Base-by-base conservation (phyloP, 2,113 vertebrate species). In the Craseonycteris thonglongyai region DNA sequence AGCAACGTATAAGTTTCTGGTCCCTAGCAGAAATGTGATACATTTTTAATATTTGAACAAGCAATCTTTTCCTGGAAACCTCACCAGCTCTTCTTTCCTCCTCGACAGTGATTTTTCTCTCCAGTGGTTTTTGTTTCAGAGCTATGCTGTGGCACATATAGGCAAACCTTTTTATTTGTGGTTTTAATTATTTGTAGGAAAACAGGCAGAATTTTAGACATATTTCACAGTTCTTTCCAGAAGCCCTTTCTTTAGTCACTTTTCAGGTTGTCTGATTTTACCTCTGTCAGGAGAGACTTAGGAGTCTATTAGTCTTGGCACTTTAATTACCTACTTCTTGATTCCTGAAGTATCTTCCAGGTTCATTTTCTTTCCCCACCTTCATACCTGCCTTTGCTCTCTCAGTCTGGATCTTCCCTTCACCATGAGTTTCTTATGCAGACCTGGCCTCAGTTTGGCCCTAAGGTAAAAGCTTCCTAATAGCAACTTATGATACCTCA, bases 161-260 rank as follows among this genome's bases (percentile, higher is more conserved):
- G 24, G 14, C 47, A 87, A 19, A 11, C n/a, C 82, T 81, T 69
- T 16, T 92, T 85, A 38, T 83, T 88, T 94, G 92, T 94, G 49
- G 3, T 80, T 87, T 89, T 89, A 71, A 69, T 91, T 82, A 92
- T 59, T 96, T 94, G 33, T 33, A 74, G 49, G 69, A 90, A 69
- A 71, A 33, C 21, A 84, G 33, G 49, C 24, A 71, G 72, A 83
- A 75, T 65, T 93, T 95, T 80, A 90, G 47, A 26, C 28, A 15
- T 40, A 38, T 61, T 83, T 18, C 47, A 45, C 21, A 28, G 21
- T 88, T 90, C 35, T 75, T 84, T 72, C 14, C 59, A 86, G 87
- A 84, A 91, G 4, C 28, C 19, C 21, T 81, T 81, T 85, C 42
- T 95, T 71, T 0, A 38, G 30, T 68, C 42, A 24, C 35, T 22